Evolutionary conservation across 2,113 vertebrate genomes (phyloP).

Genomic region (Alethe castanea): DNA sequence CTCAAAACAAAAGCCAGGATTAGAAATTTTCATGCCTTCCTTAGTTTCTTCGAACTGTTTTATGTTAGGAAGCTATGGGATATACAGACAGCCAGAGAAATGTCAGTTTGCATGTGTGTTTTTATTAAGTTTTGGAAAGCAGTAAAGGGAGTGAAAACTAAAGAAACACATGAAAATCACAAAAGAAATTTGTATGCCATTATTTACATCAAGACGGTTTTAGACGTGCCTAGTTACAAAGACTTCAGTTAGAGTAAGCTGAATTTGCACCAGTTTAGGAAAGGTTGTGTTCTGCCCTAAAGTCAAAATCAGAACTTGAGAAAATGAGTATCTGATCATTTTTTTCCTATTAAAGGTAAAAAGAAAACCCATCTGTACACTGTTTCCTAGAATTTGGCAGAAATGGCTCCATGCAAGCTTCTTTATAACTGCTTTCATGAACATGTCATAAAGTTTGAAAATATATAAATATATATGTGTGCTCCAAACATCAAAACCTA

Average conservation of each 20-base stretch:
- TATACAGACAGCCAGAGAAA: background rate
- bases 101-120: background rate
- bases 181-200: background rate
- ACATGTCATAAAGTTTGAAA: constrained; percentile 38
- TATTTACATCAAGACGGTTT: background rate
- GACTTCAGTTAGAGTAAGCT: background rate
- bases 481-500: constrained; percentile 46
- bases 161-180: background rate
- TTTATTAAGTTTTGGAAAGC: background rate
- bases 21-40: background rate
- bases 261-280: background rate
- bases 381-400: background rate
- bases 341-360: background rate
- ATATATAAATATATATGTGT: constrained; percentile 19
- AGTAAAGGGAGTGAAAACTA: background rate
- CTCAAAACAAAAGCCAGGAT: background rate
- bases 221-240: background rate
- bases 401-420: background rate
- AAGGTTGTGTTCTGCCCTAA: background rate
- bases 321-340: background rate
- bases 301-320: background rate
- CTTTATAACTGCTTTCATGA: background rate
- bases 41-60: background rate
- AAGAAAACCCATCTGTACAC: background rate
- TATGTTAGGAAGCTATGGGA: background rate